Percentiles rank a stretch among this genome's conserved stretches.
These are phyloP conservation scores for Hemicrepidius hirtus DNA, from an alignment of 2,888 invertebrate genomes.

Conservation along the genomic window DNA sequence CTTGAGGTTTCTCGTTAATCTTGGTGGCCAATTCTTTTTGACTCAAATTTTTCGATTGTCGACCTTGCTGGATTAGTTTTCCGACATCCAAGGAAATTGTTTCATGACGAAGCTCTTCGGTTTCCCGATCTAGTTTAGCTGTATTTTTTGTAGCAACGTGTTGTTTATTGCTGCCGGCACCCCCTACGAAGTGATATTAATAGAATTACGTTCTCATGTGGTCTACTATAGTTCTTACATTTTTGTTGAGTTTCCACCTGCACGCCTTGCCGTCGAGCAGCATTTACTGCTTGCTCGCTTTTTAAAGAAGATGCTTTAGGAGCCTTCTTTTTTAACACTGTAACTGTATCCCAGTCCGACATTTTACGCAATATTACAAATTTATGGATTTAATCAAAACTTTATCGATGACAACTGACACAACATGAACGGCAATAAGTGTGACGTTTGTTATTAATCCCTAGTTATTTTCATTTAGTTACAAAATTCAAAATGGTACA, in stretches of 20 bases:
- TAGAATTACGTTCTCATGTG: background rate
- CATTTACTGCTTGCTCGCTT: constrained; percentile 94
- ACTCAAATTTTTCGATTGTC: constrained; percentile 94
- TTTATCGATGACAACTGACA: constrained; percentile 41
- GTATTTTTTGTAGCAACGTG: constrained; percentile 96
- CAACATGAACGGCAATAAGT: constrained; percentile 23
- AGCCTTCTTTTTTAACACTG: constrained; percentile 92
- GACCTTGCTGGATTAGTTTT: constrained; percentile 95
- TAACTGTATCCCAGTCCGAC: constrained; percentile 94
- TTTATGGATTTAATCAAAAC: constrained; percentile 19
- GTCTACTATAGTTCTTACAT: constrained; percentile 76
- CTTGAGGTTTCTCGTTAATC: constrained; percentile 98
- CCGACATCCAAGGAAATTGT: constrained; percentile 91
- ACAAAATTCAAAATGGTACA: too few relatives aligned
- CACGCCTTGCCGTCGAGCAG: constrained; percentile 93
- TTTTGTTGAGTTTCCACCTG: constrained; percentile 96
- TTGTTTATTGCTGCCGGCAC: constrained; percentile 98
- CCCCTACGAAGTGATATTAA: constrained; percentile 74
- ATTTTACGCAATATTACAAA: constrained; percentile 68
- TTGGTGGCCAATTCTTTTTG: constrained; percentile 99
- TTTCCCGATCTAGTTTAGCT: constrained; percentile 97
- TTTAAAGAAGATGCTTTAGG: constrained; percentile 93
- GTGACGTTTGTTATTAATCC: constrained; percentile 22
- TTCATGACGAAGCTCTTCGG: constrained; percentile 97
- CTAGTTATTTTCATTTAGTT: background rate